phyloP scores from a whole-genome alignment of 2,113 vertebrate genomes.

The Neomonachus schauinslandi region DNA sequence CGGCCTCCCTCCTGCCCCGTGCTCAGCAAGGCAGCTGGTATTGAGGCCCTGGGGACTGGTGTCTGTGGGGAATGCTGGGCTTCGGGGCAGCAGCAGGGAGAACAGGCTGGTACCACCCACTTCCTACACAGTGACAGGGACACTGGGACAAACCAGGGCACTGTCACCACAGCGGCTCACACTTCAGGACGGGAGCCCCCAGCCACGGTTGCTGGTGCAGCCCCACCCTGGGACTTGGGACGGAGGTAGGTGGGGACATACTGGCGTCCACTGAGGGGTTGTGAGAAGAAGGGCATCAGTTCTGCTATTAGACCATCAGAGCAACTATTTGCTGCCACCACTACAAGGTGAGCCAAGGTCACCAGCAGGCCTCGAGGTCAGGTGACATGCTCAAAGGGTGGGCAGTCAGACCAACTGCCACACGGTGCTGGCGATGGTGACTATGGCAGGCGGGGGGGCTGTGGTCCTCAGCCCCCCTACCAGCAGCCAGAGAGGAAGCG shows the following conservation, averaged over 20 bases:
- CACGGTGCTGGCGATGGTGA: rapidly evolving
- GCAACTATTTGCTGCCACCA: neutral
- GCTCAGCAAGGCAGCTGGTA: neutral
- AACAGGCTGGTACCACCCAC: rapidly evolving
- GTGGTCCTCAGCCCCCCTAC: neutral
- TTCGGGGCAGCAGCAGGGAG: neutral
- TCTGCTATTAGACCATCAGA: neutral
- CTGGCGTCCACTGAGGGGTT: rapidly evolving
- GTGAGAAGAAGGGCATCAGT: neutral
- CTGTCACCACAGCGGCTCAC: rapidly evolving
- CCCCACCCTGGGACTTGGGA: neutral
- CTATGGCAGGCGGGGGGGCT: neutral
- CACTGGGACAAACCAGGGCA: neutral
- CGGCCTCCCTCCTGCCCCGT: rapidly evolving
- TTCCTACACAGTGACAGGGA: rapidly evolving
- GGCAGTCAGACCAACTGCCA: neutral
- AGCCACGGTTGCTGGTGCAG: neutral
- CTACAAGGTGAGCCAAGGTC: neutral
- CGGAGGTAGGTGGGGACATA: neutral
- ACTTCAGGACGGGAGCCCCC: neutral
- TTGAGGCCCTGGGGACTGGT: neutral
- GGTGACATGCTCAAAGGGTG: neutral
- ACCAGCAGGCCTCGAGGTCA: rapidly evolving
- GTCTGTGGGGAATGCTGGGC: neutral
- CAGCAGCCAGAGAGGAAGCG: neutral